These are phyloP conservation scores for Augiades crinisus DNA, from an alignment of 2,888 invertebrate genomes.

Conservation along the genomic window DNA sequence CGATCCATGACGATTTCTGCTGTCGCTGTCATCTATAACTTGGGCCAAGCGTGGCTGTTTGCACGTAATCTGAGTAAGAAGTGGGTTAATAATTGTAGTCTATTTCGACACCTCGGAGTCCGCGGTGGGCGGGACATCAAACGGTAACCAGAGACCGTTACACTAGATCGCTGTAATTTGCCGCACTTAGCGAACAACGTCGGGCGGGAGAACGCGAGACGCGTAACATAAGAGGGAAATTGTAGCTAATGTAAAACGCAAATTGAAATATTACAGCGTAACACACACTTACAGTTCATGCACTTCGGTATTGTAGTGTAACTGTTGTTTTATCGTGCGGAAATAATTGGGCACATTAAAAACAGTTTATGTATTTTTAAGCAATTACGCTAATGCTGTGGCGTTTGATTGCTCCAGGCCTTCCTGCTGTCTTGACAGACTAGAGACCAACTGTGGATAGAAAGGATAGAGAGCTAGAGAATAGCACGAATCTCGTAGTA, in stretches of 20 bases:
- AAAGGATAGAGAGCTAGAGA: too few relatives aligned
- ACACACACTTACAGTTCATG: neutral
- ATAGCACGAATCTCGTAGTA: too few relatives aligned
- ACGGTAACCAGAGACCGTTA: constrained; percentile 48
- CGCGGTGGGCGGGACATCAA: constrained; percentile 36
- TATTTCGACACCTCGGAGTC: constrained; percentile 52
- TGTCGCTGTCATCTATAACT: neutral
- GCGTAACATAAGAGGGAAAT: constrained; percentile 17
- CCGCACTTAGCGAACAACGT: constrained; percentile 17
- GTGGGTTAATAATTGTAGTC: constrained; percentile 56
- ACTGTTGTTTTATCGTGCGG: neutral
- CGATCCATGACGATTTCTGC: too few relatives aligned
- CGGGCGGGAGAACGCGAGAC: neutral
- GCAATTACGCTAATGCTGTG: neutral
- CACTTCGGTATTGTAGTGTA: neutral
- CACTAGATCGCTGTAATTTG: constrained; percentile 22
- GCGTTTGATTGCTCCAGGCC: too few relatives aligned
- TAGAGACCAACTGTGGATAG: too few relatives aligned
- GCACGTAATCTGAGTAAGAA: constrained; percentile 50
- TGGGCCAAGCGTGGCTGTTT: constrained; percentile 15
- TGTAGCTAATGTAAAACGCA: constrained; percentile 10
- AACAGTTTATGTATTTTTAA: constrained; percentile 19
- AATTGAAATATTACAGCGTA: constrained; percentile 18
- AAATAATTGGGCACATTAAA: constrained; percentile 8
- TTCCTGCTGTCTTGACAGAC: too few relatives aligned